Evolutionary conservation across 2,113 vertebrate species (phyloP), one percentile per base, ranked within the genome.

Genomic region (Garra rufa): DNA sequence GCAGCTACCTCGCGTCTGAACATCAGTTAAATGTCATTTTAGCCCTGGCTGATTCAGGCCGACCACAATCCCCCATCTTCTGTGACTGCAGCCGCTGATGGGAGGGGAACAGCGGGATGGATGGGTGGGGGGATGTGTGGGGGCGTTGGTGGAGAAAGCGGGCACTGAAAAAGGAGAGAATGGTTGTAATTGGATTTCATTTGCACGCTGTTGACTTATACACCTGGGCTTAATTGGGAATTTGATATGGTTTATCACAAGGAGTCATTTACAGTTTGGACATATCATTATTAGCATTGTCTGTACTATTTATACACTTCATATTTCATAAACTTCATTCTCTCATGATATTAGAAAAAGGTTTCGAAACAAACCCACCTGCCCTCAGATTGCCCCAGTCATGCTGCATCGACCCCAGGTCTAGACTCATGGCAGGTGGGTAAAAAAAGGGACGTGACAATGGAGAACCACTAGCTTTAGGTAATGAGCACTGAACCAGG

Each of bases 21-120:
- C 94, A 95, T 95, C 94, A 95, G 93, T 95, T 94, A 95, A 93
- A 95, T 95, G 94, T 95, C 94, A 95, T 95, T 95, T 95, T 95
- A 95, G 85, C 94, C 95, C 92, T 92, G 94, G 93, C 94, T 93
- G 94, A 95, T 95, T 94, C 94, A 94, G 93, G 92, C 93, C 92
- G 91, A 86, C 95, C 92, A 93, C 94, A 94, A 94, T 93, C 93
- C 92, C 84, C 91, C 91, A 90, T 92, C 82, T 86, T 88, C 84
- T 86, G 82, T 77, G 87, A 81, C 87, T 86, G 83, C 85, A 84
- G 70, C 67, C 52, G 7, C 30, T 78, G 84, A 92, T 91, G 88
- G 87, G 89, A 88, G 91, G 89, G 85, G 55, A 84, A 69, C 80
- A 67, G 75, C 85, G 67, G 63, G 87, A 88, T 50, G 38, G 82